Evolutionary conservation across 2,888 invertebrate genomes (phyloP).

Genomic region (Geophilus truncorum): DNA sequence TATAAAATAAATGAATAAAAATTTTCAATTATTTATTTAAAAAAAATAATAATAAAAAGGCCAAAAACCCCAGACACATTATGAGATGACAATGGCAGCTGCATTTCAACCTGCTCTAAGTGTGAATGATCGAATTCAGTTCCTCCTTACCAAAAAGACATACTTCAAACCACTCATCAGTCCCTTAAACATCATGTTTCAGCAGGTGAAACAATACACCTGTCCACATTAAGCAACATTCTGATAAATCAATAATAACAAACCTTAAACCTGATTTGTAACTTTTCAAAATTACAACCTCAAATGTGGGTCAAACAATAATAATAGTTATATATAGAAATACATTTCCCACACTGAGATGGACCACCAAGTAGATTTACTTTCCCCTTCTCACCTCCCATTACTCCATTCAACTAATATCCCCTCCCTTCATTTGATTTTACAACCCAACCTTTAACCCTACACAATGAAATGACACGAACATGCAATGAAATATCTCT

Average conservation of each 20-base stretch:
- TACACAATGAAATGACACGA: background rate
- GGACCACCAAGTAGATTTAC: background rate
- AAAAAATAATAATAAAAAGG: background rate
- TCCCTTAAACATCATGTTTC: background rate
- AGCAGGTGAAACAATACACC: slow-evolving; percentile 6
- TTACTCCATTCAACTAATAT: background rate
- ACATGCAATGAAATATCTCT: background rate
- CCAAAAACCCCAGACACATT: background rate
- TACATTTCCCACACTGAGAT: background rate
- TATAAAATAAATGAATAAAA: background rate
- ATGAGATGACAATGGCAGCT: background rate
- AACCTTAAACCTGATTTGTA: background rate
- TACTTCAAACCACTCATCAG: background rate
- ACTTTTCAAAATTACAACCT: background rate
- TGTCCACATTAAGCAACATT: background rate
- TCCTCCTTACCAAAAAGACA: background rate
- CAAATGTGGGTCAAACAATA: background rate
- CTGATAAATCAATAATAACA: background rate
- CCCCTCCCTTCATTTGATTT: background rate
- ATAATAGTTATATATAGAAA: background rate
- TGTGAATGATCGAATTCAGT: background rate
- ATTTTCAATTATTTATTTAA: background rate
- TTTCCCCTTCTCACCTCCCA: background rate
- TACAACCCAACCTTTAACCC: background rate
- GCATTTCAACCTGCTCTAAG: background rate